Base-by-base conservation (phyloP, 2,888 invertebrate genomes). In the Tachystola acroxantha region DNA sequence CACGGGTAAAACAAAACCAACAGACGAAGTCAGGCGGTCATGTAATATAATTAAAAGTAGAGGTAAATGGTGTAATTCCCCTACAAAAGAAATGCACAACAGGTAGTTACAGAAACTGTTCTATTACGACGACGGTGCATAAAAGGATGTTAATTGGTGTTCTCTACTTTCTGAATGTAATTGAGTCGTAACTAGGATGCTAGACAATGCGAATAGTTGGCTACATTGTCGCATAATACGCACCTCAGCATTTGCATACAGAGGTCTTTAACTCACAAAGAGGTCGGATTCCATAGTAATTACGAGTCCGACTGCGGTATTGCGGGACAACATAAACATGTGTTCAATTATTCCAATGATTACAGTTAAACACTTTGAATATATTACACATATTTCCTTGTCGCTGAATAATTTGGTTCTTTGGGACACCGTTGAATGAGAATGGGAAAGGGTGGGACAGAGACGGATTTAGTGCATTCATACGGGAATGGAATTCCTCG, bases 71-170 rank as follows among this genome's bases (percentile, higher is more conserved):
- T 24, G n/a, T n/a, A 29, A n/a, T 9, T 30, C 20, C 10, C 2
- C 7, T 20, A 9, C 14, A 20, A 32, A 20, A 32, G 7, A 11
- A 11, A 11, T 27, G 7, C 6, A 27, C 12, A 12, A 27, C 27
- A 10, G 10, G 3, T 4, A 27, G 11, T 10, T 16, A 16, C 16
- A 27, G 7, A 27, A 40, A 46, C 48, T 40, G 32, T 48, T 48
- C 35, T 42, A 28, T 35, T 26, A 28, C 42, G 20, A 45, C 32
- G 24, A 64, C 50, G 48, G 65, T 63, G 63, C 56, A 68, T 67
- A 71, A 71, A 74, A 67, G 64, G 64, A 67, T 76, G 70, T 77
- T 79, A 79, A 78, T 79, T 78, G 75, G 72, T 72, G 67, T 74
- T 68, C 59, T 60, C 67, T 68, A 64, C 64, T 63, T 64, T 69